These are phyloP conservation scores for Isotomurus palustris DNA, from an alignment of 2,888 invertebrate species.

Conservation along the genomic window DNA sequence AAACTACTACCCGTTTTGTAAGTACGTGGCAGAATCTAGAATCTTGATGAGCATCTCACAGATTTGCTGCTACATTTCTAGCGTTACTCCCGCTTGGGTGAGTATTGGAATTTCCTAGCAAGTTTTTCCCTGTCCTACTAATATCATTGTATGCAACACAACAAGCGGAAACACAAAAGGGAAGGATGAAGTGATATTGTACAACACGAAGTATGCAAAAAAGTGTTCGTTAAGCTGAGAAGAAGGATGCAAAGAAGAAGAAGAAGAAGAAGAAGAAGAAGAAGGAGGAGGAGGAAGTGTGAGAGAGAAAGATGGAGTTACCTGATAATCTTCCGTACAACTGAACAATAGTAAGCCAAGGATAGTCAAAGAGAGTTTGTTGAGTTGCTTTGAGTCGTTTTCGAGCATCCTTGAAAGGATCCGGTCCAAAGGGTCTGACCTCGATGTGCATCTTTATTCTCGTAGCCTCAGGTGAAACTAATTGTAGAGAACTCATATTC, in stretches of 20 bases:
- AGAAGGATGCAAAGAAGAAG: neutral
- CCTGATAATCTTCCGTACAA: slow-evolving; percentile 14
- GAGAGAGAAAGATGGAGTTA: slow-evolving; percentile 1
- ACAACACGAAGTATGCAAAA: too few relatives aligned
- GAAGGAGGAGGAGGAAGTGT: neutral
- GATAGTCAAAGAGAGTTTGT: slow-evolving; percentile 31
- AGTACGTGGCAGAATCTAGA: too few relatives aligned
- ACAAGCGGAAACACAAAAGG: too few relatives aligned
- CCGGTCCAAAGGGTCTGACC: slow-evolving; percentile 21
- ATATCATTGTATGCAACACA: too few relatives aligned
- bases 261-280: neutral
- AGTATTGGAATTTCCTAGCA: too few relatives aligned
- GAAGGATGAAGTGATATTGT: too few relatives aligned
- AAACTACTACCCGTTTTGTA: too few relatives aligned
- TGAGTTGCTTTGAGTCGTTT: slow-evolving; percentile 22
- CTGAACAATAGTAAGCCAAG: slow-evolving; percentile 17
- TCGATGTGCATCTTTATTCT: slow-evolving; percentile 23
- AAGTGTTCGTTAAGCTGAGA: too few relatives aligned
- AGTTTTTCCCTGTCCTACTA: too few relatives aligned
- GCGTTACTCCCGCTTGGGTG: too few relatives aligned
- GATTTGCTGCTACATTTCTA: too few relatives aligned
- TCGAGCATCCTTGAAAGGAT: slow-evolving; percentile 19
- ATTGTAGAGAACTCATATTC: neutral
- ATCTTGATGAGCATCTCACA: too few relatives aligned
- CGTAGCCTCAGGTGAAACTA: slow-evolving; percentile 9